Evolutionary conservation across 2,888 invertebrate species (phyloP), one percentile per base, ranked within the genome.

Genomic region (Oscheius sp.): DNA sequence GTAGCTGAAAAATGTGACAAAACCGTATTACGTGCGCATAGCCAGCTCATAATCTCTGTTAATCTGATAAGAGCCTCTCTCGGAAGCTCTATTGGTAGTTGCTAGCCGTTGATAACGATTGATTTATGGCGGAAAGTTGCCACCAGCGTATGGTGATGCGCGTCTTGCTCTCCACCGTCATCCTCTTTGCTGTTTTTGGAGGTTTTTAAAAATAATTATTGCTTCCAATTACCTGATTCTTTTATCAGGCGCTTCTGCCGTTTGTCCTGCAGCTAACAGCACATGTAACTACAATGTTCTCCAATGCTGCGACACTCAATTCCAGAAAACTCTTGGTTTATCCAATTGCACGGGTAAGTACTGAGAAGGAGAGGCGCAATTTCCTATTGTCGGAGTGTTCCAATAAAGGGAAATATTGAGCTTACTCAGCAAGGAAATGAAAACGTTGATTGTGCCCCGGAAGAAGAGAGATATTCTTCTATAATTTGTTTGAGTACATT

Each of bases 281-380:
- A 34, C 39, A 1, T 76, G 76, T 20, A 69, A 39, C 33, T 42
- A 50, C 3, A 57, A 65, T 15, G 27, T 71, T 20, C 45, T 76
- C 2, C 58, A 67, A 46, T 76, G 76, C 39, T 76, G 76, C 17
- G 76, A 73, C 6, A 17, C 48, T 6, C 70, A 73, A 20, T 46
- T 76, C 17, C 70, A 72, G 27, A n/a, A 55, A 34, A 64, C 68
- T 10, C 42, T 76, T 8, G 61, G 48, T 5, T 42, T 76, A 6
- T 42, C 66, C 23, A 69, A 69, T 52, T 75, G 72, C 25, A 52
- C 70, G 27, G 71, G 75, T 71, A 37, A 58, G 42, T 23, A 25
- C 12, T 12, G 42, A 42, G 17, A 4, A n/a, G n/a, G n/a, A n/a
- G n/a, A n/a, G n/a, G n/a, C n/a, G n/a, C n/a, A n/a, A n/a, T n/a